Evolutionary conservation across 2,888 invertebrate genomes (phyloP), one percentile per base, ranked within the genome.

Genomic region (Lasioglossum malachurum): DNA sequence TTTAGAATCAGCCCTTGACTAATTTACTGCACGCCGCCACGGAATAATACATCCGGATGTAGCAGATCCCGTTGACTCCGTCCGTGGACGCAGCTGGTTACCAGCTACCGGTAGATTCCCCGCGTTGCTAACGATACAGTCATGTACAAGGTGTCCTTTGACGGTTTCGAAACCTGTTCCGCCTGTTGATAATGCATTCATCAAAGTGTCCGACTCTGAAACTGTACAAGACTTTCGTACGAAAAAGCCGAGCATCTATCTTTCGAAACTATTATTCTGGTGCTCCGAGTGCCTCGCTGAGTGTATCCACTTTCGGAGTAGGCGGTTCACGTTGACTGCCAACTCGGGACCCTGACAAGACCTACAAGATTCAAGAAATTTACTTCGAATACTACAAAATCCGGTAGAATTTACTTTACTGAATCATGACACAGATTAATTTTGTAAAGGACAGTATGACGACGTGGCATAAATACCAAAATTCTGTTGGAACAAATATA

Each of bases 11-110:
- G 75, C 72, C n/a, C 75, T 80, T 41, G 73, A 75, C 73, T 46
- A 35, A 87, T 86, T 86, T 86, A 83, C 80, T 41, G 44, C 64
- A 75, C 73, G 4, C 64, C 73, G 71, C n/a, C 60, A 16, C 12
- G 44, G 31, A 75, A 80, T 64, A 79, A 83, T 75, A 69, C 75
- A 85, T 78, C 41, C 78, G 72, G 72, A 86, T 75, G 78, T 73
- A 46, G 57, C 69, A 73, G 75, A 27, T 83, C 80, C 77, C 71
- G 74, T 76, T 74, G 72, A 72, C 35, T 35, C 44, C 44, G 27
- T 31, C 23, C 67, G 69, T 46, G 7, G 35, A 38, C 72, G 64
- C 83, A 81, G 69, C 67, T 71, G 73, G 46, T 41, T 12, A n/a
- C 46, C 72, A 31, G 77, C 71, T 80, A 78, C 77, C 64, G 31